Evolutionary conservation across 2,888 invertebrate species (phyloP), one percentile per base, ranked within the genome.

Genomic region (Noctuana brunneofusca): DNA sequence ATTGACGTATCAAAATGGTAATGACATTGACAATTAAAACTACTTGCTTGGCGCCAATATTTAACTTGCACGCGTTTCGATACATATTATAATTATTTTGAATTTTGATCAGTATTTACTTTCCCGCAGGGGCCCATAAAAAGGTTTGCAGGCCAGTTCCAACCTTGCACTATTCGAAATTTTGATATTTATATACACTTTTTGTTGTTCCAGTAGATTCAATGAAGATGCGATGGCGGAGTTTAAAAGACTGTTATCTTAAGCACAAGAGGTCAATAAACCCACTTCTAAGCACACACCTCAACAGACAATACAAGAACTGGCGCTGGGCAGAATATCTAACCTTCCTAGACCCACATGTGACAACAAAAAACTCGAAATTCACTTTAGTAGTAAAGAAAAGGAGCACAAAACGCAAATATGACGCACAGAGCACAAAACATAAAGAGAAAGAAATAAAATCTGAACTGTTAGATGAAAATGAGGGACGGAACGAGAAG

Each of bases 211-310:
- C 49, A 49, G 49, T 49, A 4, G 49, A 49, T 5, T n/a, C 22
- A 5, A 24, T 49, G n/a, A 49, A 49, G 49, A 49, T 49, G 49
- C 20, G 49, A 24, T 49, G 49, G 49, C 12, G 49, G 8, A 49
- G 49, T 8, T 14, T 49, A n/a, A 49, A 49, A 14, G 49, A 49
- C 14, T 49, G 22, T n/a, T 49, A 49, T n/a, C 5, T 49, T 3
- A 49, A 49, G 20, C 24, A 49, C 49, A 49, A 22, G 5, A 24
- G 49, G 8, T 11, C 49, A 3, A n/a, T n/a, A 12, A 49, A 22
- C 12, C 22, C 22, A 6, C 24, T 48, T 1, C 20, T 49, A 8
- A 49, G n/a, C 49, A 24, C 49, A 0, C n/a, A 24, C 3, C 6
- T 49, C 2, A 49, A n/a, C 49, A 49, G 9, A 24, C 49, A 49